Evolutionary conservation across 2,113 vertebrate species (phyloP).

Genomic region (Phyllostomus discolor): DNA sequence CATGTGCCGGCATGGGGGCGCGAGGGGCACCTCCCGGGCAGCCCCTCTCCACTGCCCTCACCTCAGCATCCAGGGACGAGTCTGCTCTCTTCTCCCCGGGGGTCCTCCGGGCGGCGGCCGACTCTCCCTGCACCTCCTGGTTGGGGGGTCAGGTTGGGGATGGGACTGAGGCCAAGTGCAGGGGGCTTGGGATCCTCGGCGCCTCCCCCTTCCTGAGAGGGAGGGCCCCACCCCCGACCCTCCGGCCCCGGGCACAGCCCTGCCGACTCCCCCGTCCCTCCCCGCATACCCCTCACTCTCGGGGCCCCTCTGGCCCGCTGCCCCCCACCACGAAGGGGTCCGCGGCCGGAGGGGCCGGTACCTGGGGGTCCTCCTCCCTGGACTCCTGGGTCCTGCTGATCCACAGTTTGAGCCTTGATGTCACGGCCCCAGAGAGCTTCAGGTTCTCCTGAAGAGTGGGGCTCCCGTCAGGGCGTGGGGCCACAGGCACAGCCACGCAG

Average conservation of each 20-base stretch:
- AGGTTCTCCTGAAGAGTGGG: conserved; percentile 80
- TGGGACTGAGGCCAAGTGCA: not conserved
- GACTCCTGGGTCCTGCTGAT: conserved; percentile 82
- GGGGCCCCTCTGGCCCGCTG: fast-evolving
- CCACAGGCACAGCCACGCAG: fast-evolving
- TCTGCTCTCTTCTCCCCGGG: not conserved
- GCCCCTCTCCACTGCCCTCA: not conserved
- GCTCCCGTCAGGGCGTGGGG: not conserved
- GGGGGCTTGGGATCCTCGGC: not conserved
- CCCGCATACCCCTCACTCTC: fast-evolving
- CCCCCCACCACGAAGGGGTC: fast-evolving
- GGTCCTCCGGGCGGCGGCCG: not conserved
- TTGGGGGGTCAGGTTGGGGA: not conserved
- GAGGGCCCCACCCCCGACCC: not conserved
- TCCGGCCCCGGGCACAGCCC: not conserved
- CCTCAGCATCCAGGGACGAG: not conserved
- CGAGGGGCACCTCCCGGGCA: fast-evolving
- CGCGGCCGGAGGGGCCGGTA: not conserved
- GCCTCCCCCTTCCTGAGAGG: not conserved
- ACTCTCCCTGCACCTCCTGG: conserved; percentile 40
- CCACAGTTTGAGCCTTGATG: conserved; percentile 89
- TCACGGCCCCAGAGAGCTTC: conserved; percentile 82
- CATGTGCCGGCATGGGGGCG: fast-evolving
- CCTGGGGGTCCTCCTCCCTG: conserved; percentile 75
- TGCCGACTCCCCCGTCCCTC: not conserved